phyloP scores from a whole-genome alignment of 2,888 invertebrate genomes.

The Zygothrica quintamaculata region DNA sequence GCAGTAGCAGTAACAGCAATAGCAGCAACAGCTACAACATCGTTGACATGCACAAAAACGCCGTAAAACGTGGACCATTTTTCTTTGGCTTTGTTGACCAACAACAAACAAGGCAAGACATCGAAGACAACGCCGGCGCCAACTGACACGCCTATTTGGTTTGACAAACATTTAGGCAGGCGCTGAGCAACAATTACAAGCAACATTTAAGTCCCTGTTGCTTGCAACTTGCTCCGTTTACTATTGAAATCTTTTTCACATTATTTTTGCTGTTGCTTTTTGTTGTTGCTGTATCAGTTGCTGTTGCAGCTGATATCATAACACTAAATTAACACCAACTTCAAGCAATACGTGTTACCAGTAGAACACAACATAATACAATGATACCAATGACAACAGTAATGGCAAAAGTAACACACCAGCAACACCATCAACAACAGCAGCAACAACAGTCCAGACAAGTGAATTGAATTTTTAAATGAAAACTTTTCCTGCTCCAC shows the following conservation, averaged over 20 bases:
- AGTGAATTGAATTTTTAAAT: slow-evolving; percentile 62
- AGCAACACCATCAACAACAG: slow-evolving; percentile 1
- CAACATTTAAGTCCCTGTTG: slow-evolving; percentile 12
- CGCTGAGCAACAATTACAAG: slow-evolving; percentile 55
- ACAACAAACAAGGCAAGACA: slow-evolving; percentile 7
- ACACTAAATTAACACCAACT: slow-evolving; percentile 66
- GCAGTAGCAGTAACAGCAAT: slow-evolving; percentile 25
- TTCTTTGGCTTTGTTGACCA: slow-evolving; percentile 48
- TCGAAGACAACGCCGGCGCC: slow-evolving; percentile 49
- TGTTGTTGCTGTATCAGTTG: slow-evolving; percentile 10
- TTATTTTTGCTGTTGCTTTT: slow-evolving; percentile 2
- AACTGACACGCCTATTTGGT: slow-evolving; percentile 62
- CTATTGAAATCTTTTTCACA: slow-evolving; percentile 49
- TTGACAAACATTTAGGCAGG: slow-evolving; percentile 69
- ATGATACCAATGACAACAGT: too few species aligned
- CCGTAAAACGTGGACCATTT: slow-evolving; percentile 69
- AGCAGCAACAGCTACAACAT: slow-evolving; percentile 21
- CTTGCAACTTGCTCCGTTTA: too few species aligned
- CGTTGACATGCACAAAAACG: slow-evolving; percentile 41
- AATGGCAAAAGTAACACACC: slow-evolving; percentile 6
- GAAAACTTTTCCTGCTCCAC: slow-evolving; percentile 21
- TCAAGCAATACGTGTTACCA: slow-evolving; percentile 10
- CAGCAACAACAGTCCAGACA: slow-evolving; percentile 34
- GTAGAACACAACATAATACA: not conserved
- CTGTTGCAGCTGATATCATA: slow-evolving; percentile 61